These are phyloP conservation scores for Hippocampus abdominalis DNA, from an alignment of 2,113 vertebrate genomes.

Conservation along the genomic window DNA sequence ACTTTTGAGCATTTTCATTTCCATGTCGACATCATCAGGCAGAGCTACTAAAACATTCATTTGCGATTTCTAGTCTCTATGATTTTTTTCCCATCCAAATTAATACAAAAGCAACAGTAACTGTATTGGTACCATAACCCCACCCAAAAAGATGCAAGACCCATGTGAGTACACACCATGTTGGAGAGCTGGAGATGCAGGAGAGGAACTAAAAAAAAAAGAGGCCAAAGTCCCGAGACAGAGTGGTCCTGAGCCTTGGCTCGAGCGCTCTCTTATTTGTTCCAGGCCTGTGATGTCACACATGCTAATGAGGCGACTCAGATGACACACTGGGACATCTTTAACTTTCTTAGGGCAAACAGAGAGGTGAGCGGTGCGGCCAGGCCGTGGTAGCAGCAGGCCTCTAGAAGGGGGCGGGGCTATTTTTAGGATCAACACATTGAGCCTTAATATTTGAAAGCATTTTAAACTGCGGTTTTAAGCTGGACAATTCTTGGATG, in stretches of 20 bases:
- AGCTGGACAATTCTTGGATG: neutral
- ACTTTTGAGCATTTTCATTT: neutral
- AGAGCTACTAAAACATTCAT: neutral
- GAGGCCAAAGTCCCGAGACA: slow-evolving; percentile 78
- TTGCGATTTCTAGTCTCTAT: neutral
- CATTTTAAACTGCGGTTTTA: neutral
- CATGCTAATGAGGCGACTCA: slow-evolving; percentile 64
- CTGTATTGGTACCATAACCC: slow-evolving; percentile 23
- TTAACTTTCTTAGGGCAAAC: slow-evolving; percentile 99
- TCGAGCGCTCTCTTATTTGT: slow-evolving; percentile 84
- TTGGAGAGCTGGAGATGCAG: slow-evolving; percentile 71
- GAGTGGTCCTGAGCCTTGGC: slow-evolving; percentile 79
- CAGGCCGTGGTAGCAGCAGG: slow-evolving; percentile 42
- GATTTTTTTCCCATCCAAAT: slow-evolving; percentile 32
- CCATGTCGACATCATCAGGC: neutral
- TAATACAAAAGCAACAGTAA: slow-evolving; percentile 22
- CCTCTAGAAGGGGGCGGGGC: slow-evolving; percentile 67
- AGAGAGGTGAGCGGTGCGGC: slow-evolving; percentile 69
- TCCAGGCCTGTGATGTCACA: slow-evolving; percentile 74
- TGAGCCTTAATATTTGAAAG: slow-evolving; percentile 56
- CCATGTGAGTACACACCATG: slow-evolving; percentile 87
- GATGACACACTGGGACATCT: slow-evolving; percentile 80
- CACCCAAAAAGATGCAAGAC: slow-evolving; percentile 43
- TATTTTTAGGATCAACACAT: slow-evolving; percentile 85
- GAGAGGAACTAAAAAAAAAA: slow-evolving; percentile 71